Conservation (phyloP, 2,888 invertebrate genomes). For the Drosophila subquinaria region DNA sequence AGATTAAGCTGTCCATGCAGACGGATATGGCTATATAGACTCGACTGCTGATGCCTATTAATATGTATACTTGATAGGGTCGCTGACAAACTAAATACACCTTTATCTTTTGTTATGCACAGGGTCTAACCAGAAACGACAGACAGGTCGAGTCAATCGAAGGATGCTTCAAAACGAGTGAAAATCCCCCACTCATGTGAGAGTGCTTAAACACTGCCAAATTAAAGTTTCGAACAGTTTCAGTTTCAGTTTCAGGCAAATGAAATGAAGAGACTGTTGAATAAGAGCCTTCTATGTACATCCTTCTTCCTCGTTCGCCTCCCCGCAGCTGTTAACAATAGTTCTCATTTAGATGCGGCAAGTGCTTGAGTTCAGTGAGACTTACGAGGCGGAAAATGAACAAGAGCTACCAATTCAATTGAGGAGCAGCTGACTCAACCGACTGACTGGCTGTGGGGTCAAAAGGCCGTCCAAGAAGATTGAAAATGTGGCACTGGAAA, state of each 20-base stretch:
- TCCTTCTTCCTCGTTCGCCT: not conserved
- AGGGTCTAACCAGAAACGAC: slow-evolving; percentile 3
- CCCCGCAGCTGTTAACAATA: slow-evolving; percentile 55
- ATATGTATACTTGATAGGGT: too few species aligned
- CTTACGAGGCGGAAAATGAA: slow-evolving; percentile 75
- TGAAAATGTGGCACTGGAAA: not conserved
- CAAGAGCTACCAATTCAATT: slow-evolving; percentile 55
- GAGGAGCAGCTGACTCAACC: slow-evolving; percentile 44
- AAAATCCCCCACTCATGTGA: slow-evolving; percentile 29
- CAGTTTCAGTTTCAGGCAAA: slow-evolving; percentile 15
- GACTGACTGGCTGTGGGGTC: slow-evolving; percentile 10
- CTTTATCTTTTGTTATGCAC: not conserved
- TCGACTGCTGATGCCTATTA: too few species aligned
- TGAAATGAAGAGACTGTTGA: slow-evolving; percentile 59
- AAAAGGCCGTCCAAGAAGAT: slow-evolving; percentile 9
- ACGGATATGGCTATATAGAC: too few species aligned
- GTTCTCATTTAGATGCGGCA: slow-evolving; percentile 74
- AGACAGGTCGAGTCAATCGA: slow-evolving; percentile 6
- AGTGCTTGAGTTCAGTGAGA: slow-evolving; percentile 65
- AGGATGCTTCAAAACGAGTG: slow-evolving; percentile 28
- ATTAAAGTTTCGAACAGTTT: slow-evolving; percentile 46
- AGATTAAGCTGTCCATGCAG: too few species aligned
- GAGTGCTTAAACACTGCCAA: slow-evolving; percentile 32
- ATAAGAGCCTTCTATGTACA: slow-evolving; percentile 53
- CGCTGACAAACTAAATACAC: too few species aligned